Evolutionary conservation across 2,113 vertebrate species (phyloP), one percentile per base, ranked within the genome.

Genomic region (Otus sunia): DNA sequence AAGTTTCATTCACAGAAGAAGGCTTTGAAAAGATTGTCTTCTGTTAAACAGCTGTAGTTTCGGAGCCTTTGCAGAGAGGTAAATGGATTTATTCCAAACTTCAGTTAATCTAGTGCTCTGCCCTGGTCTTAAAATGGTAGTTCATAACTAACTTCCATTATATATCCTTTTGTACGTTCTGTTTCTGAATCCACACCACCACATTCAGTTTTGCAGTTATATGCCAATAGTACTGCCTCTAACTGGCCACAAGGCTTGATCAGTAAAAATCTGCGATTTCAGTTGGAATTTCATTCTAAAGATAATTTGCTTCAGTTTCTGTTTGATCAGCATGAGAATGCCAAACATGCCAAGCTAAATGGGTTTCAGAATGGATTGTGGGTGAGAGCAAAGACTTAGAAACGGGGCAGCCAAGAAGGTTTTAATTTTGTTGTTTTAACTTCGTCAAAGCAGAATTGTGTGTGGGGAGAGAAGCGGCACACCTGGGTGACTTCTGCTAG

Each of bases 51-150:
- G 71, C 83, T 92, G 58, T 67, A 83, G 15, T 34, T 86, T 69
- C 73, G 89, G 67, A 97, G 71, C 78, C 30, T 93, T 88, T 94
- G 82, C 92, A 86, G 88, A 68, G 72, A 97, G 92, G 66, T 91
- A 83, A 91, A 93, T 14, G 6, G 22, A 45, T 86, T 93, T 87
- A 83, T 80, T 87, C 79, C 69, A 27, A 16, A 91, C 1, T 74
- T 79, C 25, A 50, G 6, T 63, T 69, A 22, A 41, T 49, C 41
- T 37, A 10, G 22, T 67, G 47, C 59, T 27, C 49, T 79, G 80
- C 77, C 86, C 45, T 95, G 50, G 3, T 56, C 29, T 86, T 63
- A 25, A 34, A 88, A 81, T 56, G 43, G 5, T 50, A 69, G 56
- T 59, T 96, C 85, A 18, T 23, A 27, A 47, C 58, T 68, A 71